Evolutionary conservation across 30 jellyfish, hydroid and myxozoan species (phyloP), one percentile per base, ranked within the genome.

Genomic region (Rhopilema esculentum): DNA sequence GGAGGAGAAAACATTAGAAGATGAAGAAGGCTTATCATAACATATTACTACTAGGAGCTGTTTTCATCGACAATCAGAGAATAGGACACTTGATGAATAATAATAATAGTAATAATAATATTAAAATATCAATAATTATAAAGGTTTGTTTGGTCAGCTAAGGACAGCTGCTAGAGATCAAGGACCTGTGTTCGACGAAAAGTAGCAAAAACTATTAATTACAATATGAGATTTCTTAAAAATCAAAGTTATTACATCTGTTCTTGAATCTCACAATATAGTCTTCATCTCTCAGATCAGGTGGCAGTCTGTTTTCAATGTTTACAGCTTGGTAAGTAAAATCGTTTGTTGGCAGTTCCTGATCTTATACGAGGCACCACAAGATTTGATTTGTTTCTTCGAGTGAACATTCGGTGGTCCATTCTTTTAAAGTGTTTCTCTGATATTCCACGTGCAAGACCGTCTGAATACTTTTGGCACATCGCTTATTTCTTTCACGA

Each of bases 301-400:
- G 83, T 71, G 83, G 83, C 83, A 71, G 26, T 71, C 67, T 19
- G 83, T 71, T 71, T 20, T 32, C 16, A 23, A 51, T 76, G 8
- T 76, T 18, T 16, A 29, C 52, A 77, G 82, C 77, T 77, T 49
- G 79, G 27, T 4, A 77, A 22, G 6, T 77, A 21, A 77, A 53
- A 73, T 25, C 25, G 12, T 67, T 77, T 77, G n/a, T 26, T 48
- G 79, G 88, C 88, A 1, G 48, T 31, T 48, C 51, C 88, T 77
- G 77, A 33, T 53, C 88, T 24, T 77, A 48, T 77, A 69, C 68
- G 27, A 29, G 84, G 84, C 25, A 72, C 66, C 77, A 26, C 84
- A 70, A 72, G 84, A 48, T 72, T 72, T 72, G 84, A 72, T 72
- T 72, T 72, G 76, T 26, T 72, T 2, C 84, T 70, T 23, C 84